Evolutionary conservation across 2,797 vertebrate genomes (phyloP).

Genomic region (Lacerta bilineata): DNA sequence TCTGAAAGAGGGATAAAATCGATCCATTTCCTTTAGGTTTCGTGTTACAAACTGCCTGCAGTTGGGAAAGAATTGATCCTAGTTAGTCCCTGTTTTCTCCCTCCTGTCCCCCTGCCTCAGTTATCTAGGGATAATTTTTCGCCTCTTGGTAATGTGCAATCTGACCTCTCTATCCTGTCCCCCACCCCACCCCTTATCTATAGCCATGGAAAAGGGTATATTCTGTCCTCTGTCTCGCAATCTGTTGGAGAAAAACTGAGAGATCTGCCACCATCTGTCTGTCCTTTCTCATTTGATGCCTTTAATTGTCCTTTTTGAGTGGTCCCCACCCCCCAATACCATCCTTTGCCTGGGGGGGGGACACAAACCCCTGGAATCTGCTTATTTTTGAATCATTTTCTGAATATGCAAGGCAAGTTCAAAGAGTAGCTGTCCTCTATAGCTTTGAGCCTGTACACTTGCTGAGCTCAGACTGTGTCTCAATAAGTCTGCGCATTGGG

Average conservation of each 20-base stretch:
- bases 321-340: not conserved
- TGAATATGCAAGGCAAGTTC: not conserved
- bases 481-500: not conserved
- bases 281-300: not conserved
- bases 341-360: not conserved
- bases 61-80: conserved; percentile 21
- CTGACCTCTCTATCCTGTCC: not conserved
- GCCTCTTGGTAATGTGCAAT: not conserved
- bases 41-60: conserved; percentile 6
- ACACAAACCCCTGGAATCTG: not conserved
- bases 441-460: not conserved
- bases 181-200: too few species aligned
- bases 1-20: not conserved
- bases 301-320: not conserved
- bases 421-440: not conserved
- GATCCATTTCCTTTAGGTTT: conserved; percentile 13
- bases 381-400: not conserved
- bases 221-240: not conserved
- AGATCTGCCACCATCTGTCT: too few species aligned
- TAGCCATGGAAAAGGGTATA: not conserved
- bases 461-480: not conserved
- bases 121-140: not conserved
- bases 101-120: not conserved
- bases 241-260: not conserved
- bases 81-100: conserved; percentile 1